A percentile compares a stretch with the other conserved stretches of the same genome.
Conservation (phyloP, 2,113 vertebrate species). For the Phoenicopterus ruber region DNA sequence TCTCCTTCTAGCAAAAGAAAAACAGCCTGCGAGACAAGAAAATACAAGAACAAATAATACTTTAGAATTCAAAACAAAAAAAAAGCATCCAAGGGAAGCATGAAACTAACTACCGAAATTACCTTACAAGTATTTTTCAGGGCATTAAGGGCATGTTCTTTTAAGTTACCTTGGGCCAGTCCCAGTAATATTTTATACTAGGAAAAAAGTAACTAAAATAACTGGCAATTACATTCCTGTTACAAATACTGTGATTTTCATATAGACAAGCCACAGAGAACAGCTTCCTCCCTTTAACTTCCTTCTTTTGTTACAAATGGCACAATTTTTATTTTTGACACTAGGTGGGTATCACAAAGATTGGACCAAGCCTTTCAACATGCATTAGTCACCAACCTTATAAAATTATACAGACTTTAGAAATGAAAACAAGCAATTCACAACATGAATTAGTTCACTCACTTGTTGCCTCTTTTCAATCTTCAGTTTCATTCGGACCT, state of each 20-base stretch:
- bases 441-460: background rate
- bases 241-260: background rate
- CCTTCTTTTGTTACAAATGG: slow-evolving; percentile 37
- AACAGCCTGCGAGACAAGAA: background rate
- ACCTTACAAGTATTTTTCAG: background rate
- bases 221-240: background rate
- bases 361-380: background rate
- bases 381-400: background rate
- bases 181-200: background rate
- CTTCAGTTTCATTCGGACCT: slow-evolving; percentile 92
- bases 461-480: slow-evolving; percentile 97
- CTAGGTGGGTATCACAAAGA: background rate
- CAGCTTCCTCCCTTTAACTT: slow-evolving; percentile 15
- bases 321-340: background rate
- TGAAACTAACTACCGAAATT: background rate
- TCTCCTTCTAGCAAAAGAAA: background rate
- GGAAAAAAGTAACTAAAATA: background rate
- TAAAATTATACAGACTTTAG: background rate
- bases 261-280: background rate
- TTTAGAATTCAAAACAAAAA: background rate
- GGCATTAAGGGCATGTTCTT: background rate
- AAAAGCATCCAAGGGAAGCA: background rate
- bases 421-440: background rate
- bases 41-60: background rate
- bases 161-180: background rate